A percentile compares a stretch with the other conserved stretches of the same genome.
Evolutionary conservation across 2,888 invertebrate species (phyloP).

Genomic region (Acanthosepion pharaonis): DNA sequence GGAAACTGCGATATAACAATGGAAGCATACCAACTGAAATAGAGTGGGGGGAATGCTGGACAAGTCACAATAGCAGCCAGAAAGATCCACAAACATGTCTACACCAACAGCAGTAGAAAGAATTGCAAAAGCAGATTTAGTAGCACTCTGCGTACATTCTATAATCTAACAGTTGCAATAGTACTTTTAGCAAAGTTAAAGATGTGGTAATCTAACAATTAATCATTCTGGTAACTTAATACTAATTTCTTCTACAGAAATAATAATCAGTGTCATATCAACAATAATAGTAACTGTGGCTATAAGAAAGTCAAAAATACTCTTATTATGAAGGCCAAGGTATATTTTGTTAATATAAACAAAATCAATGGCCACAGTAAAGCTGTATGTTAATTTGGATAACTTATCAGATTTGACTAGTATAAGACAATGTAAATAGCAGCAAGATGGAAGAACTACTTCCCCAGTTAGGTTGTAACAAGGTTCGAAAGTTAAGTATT

Average conservation of each 20-base stretch:
- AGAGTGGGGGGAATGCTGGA: too few relatives aligned
- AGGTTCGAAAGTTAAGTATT: not conserved
- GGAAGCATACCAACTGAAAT: not conserved
- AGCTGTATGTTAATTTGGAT: not conserved
- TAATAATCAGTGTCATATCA: too few relatives aligned
- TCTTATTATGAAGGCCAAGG: not conserved
- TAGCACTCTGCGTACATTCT: not conserved
- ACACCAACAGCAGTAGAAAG: not conserved
- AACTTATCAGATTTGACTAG: not conserved
- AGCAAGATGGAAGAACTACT: not conserved
- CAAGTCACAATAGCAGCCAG: not conserved
- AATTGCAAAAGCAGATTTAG: not conserved
- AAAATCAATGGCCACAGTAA: not conserved
- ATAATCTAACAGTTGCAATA: not conserved
- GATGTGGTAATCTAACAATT: not conserved
- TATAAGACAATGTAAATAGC: not conserved
- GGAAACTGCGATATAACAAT: too few relatives aligned
- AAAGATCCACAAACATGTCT: not conserved
- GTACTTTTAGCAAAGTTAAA: not conserved
- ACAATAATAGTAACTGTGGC: too few relatives aligned
- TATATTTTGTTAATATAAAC: not conserved
- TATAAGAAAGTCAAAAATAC: not conserved
- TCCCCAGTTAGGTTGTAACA: too few relatives aligned
- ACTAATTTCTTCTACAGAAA: too few relatives aligned
- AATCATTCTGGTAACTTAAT: not conserved